Base-by-base conservation (phyloP, 2,797 vertebrate species). In the Philypnodon macrostomus region DNA sequence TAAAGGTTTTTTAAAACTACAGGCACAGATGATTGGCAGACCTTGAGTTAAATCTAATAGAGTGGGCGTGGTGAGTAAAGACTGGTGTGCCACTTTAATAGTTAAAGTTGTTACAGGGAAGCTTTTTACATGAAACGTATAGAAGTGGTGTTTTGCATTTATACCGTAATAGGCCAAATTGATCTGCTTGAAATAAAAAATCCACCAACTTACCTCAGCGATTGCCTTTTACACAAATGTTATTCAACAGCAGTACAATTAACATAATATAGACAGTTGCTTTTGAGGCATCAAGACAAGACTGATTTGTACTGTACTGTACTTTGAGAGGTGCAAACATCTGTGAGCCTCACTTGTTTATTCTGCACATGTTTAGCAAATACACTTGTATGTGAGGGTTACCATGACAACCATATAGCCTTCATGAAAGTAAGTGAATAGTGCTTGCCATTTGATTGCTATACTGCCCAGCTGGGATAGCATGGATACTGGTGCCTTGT, bases 371-470 rank as follows among this genome's bases (percentile, higher is more conserved):
- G 58, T 70, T 37, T 45, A 71, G 77, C 36, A 45, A 70, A 58
- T 19, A 35, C 45, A 44, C 56, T 73, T 66, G 47, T 54, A 63
- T 65, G 27, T 27, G n/a, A 53, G 16, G 14, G 79, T 86, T 74
- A 53, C 76, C 80, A 75, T 79, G 77, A 50, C 74, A 45, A 75
- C 60, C 15, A 35, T 49, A 58, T 51, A 58, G 44, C 48, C 4
- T 11, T 37, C 86, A 79, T 82, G 59, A 66, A 71, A 73, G 82
- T 76, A 80, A 73, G 58, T 68, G 65, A 70, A 77, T 68, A 57
- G 45, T 50, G 42, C 77, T 73, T 13, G 3, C 44, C 10, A 36
- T 31, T 44, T 49, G 55, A 70, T 70, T 61, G 67, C 63, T 19
- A 44, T 40, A 27, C 21, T 57, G 53, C 72, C 45, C 61, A 2